Evolutionary conservation across 92 coral and sea anemone species (phyloP), one percentile per base, ranked within the genome.

Genomic region (Palythoa heliodiscus): DNA sequence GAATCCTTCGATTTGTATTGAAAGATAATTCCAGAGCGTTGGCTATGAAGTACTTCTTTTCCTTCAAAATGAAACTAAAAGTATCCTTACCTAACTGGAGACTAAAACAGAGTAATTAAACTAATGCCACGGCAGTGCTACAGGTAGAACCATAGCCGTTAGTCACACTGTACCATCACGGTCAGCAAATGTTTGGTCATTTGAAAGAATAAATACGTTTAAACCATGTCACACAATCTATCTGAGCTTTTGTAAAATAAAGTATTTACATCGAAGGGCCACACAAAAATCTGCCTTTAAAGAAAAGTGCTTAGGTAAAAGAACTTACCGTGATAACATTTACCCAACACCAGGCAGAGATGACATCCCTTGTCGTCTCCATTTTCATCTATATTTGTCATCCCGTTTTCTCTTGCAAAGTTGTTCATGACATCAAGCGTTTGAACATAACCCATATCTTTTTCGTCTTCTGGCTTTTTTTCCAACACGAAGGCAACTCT

Each of bases 321-420:
- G 58, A 17, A 87, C 95, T 89, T 19, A 92, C 95, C 92, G 57
- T 87, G 90, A 19, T 71, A 17, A 8, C 73, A 73, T 75, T 61
- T 82, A 40, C 70, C 78, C 64, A 88, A 78, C 25, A 82, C 82
- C 89, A 93, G 89, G 86, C 98, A 94, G 70, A 94, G 77, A 29
- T 94, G 98, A 74, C 98, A 92, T 19, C 98, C 98, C 29, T 83
- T 69, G 77, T 90, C 54, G 0, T 91, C 92, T 70, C 77, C 88
- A 24, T 23, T 73, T 11, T 70, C 63, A 52, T 37, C 73, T 2
- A 74, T 73, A 78, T 94, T 79, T 23, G 98, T 94, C 47, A 94
- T 87, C 25, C 88, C 91, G 63, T 83, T 77, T 40, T 77, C 85
- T n/a, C 37, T 71, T 3, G 98, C 98, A 67, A 79, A 92, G 39